phyloP scores from a whole-genome alignment of 2,113 vertebrate species.

The Chloropsis cyanopogon region DNA sequence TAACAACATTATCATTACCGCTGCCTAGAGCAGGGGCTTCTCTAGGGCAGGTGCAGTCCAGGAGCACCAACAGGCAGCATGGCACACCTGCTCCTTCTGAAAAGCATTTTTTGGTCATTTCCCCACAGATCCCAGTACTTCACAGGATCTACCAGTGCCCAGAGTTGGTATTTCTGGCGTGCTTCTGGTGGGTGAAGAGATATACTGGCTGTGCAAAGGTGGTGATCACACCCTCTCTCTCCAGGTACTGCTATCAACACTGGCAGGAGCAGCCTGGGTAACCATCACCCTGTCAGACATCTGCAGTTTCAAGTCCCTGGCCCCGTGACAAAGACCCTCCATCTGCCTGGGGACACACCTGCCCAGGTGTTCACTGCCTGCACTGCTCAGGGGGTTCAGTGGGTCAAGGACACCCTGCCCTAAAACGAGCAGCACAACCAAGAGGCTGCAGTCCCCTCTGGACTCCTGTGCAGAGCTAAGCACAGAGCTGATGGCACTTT shows the following conservation, averaged over 20 bases:
- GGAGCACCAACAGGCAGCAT: not conserved
- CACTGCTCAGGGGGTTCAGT: not conserved
- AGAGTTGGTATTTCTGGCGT: not conserved
- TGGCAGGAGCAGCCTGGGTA: not conserved
- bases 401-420: not conserved
- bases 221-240: not conserved
- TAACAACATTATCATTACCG: accelerated
- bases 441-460: not conserved
- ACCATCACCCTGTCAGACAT: not conserved
- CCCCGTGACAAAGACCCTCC: not conserved
- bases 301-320: not conserved
- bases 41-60: not conserved
- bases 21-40: not conserved
- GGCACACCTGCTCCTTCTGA: not conserved
- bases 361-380: not conserved
- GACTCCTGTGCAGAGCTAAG: not conserved
- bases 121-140: not conserved
- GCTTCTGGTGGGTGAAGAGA: not conserved
- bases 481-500: not conserved
- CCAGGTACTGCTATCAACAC: not conserved
- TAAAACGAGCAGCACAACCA: not conserved
- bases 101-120: not conserved
- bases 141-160: not conserved
- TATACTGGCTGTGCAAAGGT: not conserved
- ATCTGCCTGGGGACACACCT: not conserved